A percentile compares a stretch with the other conserved stretches of the same genome.
Evolutionary conservation across 1,140 invertebrate species (phyloP).

Genomic region (Drosophila lacertosa): DNA sequence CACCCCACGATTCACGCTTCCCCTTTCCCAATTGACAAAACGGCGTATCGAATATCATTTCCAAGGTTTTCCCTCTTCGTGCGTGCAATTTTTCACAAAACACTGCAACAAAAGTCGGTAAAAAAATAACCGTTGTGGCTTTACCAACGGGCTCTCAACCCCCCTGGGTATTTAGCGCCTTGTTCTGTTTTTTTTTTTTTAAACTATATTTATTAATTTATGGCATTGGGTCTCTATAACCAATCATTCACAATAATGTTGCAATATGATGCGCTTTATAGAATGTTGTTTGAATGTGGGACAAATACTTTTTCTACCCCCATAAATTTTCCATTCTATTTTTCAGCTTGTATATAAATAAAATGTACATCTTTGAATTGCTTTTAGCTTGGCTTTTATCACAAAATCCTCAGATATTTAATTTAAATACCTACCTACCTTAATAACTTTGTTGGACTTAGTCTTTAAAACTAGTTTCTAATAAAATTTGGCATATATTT

Average conservation of each 20-base stretch:
- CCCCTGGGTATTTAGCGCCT: background rate
- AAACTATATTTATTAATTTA: slow-evolving; percentile 52
- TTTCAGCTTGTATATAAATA: too few relatives aligned
- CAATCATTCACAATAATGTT: slow-evolving; percentile 3
- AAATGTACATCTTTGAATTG: too few relatives aligned
- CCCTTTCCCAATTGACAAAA: slow-evolving; percentile 15
- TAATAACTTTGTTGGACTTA: too few relatives aligned
- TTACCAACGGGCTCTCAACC: slow-evolving; percentile 1
- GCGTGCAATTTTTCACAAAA: slow-evolving; percentile 22
- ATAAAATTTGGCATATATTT: too few relatives aligned
- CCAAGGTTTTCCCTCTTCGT: slow-evolving; percentile 30
- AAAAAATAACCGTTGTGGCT: slow-evolving; percentile 34
- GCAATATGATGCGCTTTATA: slow-evolving; percentile 21
- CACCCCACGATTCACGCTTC: slow-evolving; percentile 16
- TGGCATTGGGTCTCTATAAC: slow-evolving; percentile 2
- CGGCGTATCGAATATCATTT: slow-evolving; percentile 44
- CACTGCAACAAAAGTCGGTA: slow-evolving; percentile 10
- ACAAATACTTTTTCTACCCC: too few relatives aligned
- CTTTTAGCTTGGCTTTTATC: too few relatives aligned
- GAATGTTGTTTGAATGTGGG: too few relatives aligned
- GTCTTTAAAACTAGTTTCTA: too few relatives aligned
- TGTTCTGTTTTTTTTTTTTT: slow-evolving; percentile 6
- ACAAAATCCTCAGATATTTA: too few relatives aligned
- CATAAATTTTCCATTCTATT: too few relatives aligned
- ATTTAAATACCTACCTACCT: too few relatives aligned